phyloP scores from a whole-genome alignment of 2,113 vertebrate species.

The Pica pica region DNA sequence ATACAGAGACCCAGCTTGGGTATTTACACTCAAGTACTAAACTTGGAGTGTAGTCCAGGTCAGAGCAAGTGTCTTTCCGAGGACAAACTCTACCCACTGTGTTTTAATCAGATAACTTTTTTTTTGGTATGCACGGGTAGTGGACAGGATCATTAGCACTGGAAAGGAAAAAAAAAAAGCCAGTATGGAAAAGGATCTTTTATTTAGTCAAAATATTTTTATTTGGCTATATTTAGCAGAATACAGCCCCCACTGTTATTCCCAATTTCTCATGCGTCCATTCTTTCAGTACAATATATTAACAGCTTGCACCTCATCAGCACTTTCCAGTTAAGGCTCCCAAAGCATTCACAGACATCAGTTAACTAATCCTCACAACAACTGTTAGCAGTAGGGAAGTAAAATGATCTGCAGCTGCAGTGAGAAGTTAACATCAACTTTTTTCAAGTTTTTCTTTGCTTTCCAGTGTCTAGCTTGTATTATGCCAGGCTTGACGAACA shows the following conservation, averaged over 20 bases:
- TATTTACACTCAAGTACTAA: background rate
- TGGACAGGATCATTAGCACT: background rate
- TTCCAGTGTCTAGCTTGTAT: background rate
- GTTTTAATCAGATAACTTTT: background rate
- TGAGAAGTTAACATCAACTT: background rate
- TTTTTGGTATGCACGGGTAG: background rate
- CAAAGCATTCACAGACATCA: constrained; percentile 14
- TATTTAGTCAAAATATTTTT: constrained; percentile 55
- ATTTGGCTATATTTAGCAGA: constrained; percentile 22
- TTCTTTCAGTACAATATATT: constrained; percentile 5
- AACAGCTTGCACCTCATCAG: background rate
- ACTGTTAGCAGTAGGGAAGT: background rate
- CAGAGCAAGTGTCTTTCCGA: background rate
- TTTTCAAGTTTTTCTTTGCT: background rate
- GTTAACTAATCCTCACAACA: constrained; percentile 17
- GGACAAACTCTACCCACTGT: background rate
- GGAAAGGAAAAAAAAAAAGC: background rate
- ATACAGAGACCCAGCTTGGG: background rate
- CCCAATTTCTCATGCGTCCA: background rate
- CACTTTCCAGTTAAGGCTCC: background rate
- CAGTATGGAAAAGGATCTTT: background rate
- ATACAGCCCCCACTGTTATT: background rate
- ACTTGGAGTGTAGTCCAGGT: background rate
- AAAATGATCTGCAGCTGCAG: background rate
- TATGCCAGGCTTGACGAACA: background rate